Conservation (phyloP, 2,113 vertebrate genomes). For the Coryphaenoides rupestris region DNA sequence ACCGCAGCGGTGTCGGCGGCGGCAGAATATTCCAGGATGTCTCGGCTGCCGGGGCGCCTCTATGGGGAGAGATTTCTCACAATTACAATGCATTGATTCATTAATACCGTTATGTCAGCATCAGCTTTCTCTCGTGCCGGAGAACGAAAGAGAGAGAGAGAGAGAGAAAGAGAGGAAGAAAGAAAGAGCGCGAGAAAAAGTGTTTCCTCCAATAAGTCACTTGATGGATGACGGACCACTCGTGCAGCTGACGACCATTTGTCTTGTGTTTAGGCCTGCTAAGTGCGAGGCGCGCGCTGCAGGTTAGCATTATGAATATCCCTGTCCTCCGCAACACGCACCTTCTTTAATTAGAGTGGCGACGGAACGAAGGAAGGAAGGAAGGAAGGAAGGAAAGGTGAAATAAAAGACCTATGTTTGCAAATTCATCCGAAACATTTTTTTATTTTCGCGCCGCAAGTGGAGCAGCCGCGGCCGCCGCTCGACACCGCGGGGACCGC, state of each 20-base stretch:
- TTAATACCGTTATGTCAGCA: slow-evolving; percentile 68
- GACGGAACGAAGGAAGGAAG: no score
- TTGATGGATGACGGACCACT: slow-evolving; percentile 66
- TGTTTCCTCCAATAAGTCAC: slow-evolving; percentile 53
- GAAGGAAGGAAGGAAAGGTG: slow-evolving; percentile 18
- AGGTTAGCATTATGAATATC: slow-evolving; percentile 64
- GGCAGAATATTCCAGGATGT: slow-evolving; percentile 40
- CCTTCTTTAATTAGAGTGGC: slow-evolving; percentile 65
- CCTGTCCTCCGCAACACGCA: slow-evolving; percentile 57
- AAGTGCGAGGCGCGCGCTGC: slow-evolving; percentile 49
- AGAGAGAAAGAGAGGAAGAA: no score
- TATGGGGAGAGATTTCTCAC: slow-evolving; percentile 47
- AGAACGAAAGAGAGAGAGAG: no score
- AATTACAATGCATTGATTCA: slow-evolving; percentile 65
- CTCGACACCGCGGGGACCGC: slow-evolving; percentile 47
- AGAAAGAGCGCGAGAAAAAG: no score
- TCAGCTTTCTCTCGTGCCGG: slow-evolving; percentile 64
- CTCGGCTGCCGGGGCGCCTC: slow-evolving; percentile 19
- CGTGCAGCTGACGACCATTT: slow-evolving; percentile 71
- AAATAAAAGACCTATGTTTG: slow-evolving; percentile 42
- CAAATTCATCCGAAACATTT: slow-evolving; percentile 56
- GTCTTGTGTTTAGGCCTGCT: slow-evolving; percentile 71
- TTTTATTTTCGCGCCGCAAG: no score
- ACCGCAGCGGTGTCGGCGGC: no score
- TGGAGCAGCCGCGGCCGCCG: slow-evolving; percentile 50